A percentile compares a stretch with the other conserved stretches of the same genome.
Evolutionary conservation across 2,797 vertebrate genomes (phyloP).

Genomic region (Huso huso): DNA sequence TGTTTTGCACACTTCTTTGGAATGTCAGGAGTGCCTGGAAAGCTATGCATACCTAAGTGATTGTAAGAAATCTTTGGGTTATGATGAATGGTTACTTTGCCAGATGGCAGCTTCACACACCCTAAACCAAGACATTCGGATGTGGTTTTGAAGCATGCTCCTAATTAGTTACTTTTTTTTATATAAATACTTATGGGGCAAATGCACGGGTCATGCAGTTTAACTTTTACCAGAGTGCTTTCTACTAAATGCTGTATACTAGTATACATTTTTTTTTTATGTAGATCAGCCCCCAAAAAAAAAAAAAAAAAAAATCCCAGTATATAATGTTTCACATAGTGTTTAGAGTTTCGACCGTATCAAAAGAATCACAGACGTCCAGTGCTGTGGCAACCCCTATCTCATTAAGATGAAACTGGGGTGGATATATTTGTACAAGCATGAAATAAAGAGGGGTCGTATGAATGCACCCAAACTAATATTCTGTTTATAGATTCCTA

Average conservation of each 20-base stretch:
- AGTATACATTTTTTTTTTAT: neutral
- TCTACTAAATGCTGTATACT: neutral
- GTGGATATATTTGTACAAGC: neutral
- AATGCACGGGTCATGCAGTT: neutral
- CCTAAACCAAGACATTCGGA: neutral
- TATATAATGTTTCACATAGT: neutral
- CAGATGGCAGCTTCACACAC: too few species aligned
- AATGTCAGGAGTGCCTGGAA: neutral
- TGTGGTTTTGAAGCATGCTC: neutral
- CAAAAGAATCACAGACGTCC: neutral
- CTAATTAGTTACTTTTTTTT: neutral
- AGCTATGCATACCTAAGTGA: constrained; percentile 4
- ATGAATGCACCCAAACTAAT: too few species aligned
- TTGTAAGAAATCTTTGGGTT: neutral
- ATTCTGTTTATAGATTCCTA: too few species aligned
- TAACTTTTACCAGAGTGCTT: neutral
- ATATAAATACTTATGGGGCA: neutral
- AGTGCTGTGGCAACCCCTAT: neutral
- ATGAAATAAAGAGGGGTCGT: neutral
- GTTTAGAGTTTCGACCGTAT: neutral
- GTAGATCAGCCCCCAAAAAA: neutral
- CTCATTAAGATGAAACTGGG: neutral
- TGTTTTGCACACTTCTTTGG: too few species aligned
- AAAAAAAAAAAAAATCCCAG: neutral
- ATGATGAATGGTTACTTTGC: too few species aligned